These are phyloP conservation scores for Dendrocincla tyrannina DNA, from an alignment of 2,797 vertebrate species.

Conservation along the genomic window DNA sequence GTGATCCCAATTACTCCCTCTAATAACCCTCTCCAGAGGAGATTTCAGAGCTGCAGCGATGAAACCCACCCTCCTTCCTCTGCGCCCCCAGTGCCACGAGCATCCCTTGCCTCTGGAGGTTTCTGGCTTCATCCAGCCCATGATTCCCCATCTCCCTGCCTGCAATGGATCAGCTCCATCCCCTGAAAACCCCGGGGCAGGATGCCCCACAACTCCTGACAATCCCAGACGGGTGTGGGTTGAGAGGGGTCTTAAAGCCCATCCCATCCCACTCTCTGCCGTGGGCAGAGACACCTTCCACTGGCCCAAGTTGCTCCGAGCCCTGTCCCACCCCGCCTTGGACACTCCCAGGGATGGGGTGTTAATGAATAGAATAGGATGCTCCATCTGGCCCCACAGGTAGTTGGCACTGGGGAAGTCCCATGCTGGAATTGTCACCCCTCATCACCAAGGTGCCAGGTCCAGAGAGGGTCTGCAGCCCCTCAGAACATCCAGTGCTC, in stretches of 20 bases:
- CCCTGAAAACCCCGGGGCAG: neutral
- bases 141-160: neutral
- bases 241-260: neutral
- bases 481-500: rapidly evolving
- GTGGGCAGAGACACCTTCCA: neutral
- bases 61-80: neutral
- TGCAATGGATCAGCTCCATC: neutral
- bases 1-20: slow-evolving; percentile 70
- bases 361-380: neutral
- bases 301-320: rapidly evolving
- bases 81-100: rapidly evolving
- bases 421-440: rapidly evolving
- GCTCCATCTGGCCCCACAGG: neutral
- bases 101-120: rapidly evolving
- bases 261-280: neutral
- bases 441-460: neutral
- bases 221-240: neutral
- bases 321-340: neutral
- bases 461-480: neutral
- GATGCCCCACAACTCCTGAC: neutral
- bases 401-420: neutral
- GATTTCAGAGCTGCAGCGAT: neutral
- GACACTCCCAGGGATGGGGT: neutral
- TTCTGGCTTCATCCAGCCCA: neutral
- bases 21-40: slow-evolving; percentile 55